Evolutionary conservation across 2,113 vertebrate species (phyloP), one percentile per base, ranked within the genome.

Genomic region (Pavo muticus): DNA sequence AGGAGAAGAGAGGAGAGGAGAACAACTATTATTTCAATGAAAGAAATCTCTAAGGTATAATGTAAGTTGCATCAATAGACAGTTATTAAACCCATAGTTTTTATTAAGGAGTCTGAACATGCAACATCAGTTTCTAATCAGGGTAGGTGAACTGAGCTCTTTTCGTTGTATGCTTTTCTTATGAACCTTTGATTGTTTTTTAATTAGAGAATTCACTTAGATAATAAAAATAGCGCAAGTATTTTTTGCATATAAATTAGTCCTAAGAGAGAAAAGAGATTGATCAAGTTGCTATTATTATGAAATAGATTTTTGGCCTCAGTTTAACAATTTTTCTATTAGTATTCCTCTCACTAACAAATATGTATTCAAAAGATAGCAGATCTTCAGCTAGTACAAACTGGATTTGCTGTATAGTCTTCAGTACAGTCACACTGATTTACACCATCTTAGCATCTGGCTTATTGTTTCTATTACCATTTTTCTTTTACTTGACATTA

Each of bases 181-280:
- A 71, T 54, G 84, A 94, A 91, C 68, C 80, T 96, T 84, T 71
- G 75, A 71, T 83, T 85, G 21, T 50, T 80, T 92, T 91, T 87
- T 91, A 87, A 88, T 96, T 84, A 82, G 70, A 84, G 94, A 87
- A 32, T 78, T 96, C 86, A 68, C 27, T 81, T 74, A 52, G 61
- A 52, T 68, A 82, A 92, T 91, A 92, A 92, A 77, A 90, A 76
- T 23, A 88, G 24, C 1, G 5, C 6, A 44, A 56, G 27, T 65
- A 14, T 3, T 88, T 93, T 54, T 88, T 93, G 61, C 70, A 69
- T 78, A 45, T 14, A 87, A 87, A 95, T 76, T 76, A 80, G 48
- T 14, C 13, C 54, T 56, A 56, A 81, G 52, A 65, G 74, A 88
- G 32, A 78, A 84, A 68, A 40, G 67, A 72, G 57, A 79, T 15